Evolutionary conservation across 1,140 invertebrate species (phyloP).

Genomic region (Drosophila biarmipes): DNA sequence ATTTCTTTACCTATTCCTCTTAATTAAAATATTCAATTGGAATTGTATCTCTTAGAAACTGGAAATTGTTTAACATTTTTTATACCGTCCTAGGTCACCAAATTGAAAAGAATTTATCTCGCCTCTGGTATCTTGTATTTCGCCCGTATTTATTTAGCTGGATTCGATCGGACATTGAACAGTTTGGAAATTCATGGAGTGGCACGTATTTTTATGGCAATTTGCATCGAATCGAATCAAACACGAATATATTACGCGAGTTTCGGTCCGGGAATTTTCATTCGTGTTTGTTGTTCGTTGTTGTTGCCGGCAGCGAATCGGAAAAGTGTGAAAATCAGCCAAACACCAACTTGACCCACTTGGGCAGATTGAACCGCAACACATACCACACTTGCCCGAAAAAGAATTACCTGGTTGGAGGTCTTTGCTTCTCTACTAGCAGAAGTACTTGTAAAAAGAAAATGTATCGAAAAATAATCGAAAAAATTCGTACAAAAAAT

Average conservation of each 20-base stretch:
- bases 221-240: slow-evolving; percentile 6
- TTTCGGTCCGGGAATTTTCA: not conserved
- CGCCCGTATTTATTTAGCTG: slow-evolving; percentile 13
- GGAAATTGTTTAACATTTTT: too few species aligned
- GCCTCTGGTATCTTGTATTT: slow-evolving; percentile 8
- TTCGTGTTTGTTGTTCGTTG: not conserved
- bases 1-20: too few species aligned
- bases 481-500: not conserved
- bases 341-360: not conserved
- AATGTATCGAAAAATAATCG: not conserved
- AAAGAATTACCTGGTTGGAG: not conserved
- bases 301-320: too few species aligned
- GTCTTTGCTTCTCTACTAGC: not conserved
- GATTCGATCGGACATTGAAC: slow-evolving; percentile 7
- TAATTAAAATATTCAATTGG: too few species aligned
- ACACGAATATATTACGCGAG: slow-evolving; percentile 5
- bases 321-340: slow-evolving; percentile 1
- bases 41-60: too few species aligned
- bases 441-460: not conserved
- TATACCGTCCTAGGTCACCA: not conserved
- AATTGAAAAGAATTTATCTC: slow-evolving; percentile 29
- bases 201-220: slow-evolving; percentile 49
- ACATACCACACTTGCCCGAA: not conserved
- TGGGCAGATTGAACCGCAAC: not conserved
- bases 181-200: slow-evolving; percentile 31